Evolutionary conservation across 2,113 vertebrate genomes (phyloP).

Genomic region (Pseudorectes ferrugineus): DNA sequence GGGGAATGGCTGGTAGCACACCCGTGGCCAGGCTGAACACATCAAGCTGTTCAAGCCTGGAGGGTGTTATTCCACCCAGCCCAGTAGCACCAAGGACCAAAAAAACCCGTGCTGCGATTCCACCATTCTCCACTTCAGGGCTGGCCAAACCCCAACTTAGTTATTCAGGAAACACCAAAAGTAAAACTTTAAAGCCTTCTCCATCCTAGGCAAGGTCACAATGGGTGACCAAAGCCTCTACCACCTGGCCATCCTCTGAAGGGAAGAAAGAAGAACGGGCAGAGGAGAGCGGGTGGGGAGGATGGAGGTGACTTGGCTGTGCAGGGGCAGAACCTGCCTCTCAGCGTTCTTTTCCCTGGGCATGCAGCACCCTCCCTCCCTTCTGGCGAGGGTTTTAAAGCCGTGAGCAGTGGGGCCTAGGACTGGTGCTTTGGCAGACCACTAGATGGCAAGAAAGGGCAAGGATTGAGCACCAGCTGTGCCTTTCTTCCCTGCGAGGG

Average conservation of each 20-base stretch:
- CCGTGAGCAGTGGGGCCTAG: accelerated
- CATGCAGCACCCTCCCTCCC: accelerated
- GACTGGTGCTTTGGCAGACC: background rate
- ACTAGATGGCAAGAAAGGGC: background rate
- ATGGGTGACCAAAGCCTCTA: background rate
- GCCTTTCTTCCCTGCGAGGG: accelerated
- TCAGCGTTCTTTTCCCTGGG: accelerated
- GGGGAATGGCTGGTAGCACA: background rate
- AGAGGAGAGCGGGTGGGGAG: accelerated
- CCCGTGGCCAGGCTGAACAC: accelerated
- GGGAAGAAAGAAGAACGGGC: background rate
- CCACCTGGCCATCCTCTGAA: background rate
- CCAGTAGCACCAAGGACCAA: background rate
- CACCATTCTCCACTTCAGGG: background rate
- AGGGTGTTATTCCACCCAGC: background rate
- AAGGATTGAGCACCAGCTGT: background rate
- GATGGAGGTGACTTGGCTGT: too few relatives aligned
- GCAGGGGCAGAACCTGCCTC: accelerated
- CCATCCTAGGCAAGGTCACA: background rate
- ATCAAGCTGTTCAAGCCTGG: background rate
- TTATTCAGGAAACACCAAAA: too few relatives aligned
- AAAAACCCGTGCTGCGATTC: accelerated
- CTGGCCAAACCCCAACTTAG: background rate
- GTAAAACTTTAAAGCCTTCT: background rate
- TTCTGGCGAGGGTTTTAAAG: accelerated